phyloP scores from a whole-genome alignment of 92 coral and sea anemone genomes.

The Phenganax subtilis region DNA sequence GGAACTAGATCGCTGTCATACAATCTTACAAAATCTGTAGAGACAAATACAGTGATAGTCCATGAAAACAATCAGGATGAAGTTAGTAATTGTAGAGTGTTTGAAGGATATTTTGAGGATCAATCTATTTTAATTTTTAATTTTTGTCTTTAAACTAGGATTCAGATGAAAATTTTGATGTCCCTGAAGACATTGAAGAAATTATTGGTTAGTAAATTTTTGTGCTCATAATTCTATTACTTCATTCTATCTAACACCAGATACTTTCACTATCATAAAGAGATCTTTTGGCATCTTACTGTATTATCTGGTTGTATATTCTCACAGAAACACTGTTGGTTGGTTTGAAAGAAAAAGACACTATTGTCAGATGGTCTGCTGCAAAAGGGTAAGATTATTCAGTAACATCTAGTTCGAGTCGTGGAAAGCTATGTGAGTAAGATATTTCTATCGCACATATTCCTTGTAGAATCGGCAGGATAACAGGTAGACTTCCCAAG shows the following conservation, averaged over 20 bases:
- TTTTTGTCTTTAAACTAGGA: not conserved
- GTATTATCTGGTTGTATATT: not conserved
- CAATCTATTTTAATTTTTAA: too few species aligned
- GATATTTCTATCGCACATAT: not conserved
- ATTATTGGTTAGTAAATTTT: constrained; percentile 59
- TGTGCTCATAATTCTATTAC: too few species aligned
- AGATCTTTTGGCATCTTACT: too few species aligned
- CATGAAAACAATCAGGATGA: not conserved
- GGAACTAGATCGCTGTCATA: constrained; percentile 77
- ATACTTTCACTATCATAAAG: too few species aligned
- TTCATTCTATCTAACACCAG: too few species aligned
- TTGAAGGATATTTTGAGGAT: too few species aligned
- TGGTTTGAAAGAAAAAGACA: constrained; percentile 86
- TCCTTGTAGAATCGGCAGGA: constrained; percentile 67
- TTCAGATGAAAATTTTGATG: constrained; percentile 83
- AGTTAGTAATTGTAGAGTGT: too few species aligned
- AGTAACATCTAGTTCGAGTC: not conserved
- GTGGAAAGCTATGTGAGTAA: not conserved
- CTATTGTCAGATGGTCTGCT: constrained; percentile 99
- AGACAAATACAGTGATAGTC: constrained; percentile 21
- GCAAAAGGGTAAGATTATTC: constrained; percentile 74
- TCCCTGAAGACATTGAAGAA: constrained; percentile 91
- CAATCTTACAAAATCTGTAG: constrained; percentile 65
- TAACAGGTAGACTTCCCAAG: constrained; percentile 93
- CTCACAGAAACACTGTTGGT: constrained; percentile 64